Percentiles rank a stretch among this genome's conserved stretches.
Evolutionary conservation across 2,888 invertebrate species (phyloP).

Genomic region (Trypoxylon attenuatum): DNA sequence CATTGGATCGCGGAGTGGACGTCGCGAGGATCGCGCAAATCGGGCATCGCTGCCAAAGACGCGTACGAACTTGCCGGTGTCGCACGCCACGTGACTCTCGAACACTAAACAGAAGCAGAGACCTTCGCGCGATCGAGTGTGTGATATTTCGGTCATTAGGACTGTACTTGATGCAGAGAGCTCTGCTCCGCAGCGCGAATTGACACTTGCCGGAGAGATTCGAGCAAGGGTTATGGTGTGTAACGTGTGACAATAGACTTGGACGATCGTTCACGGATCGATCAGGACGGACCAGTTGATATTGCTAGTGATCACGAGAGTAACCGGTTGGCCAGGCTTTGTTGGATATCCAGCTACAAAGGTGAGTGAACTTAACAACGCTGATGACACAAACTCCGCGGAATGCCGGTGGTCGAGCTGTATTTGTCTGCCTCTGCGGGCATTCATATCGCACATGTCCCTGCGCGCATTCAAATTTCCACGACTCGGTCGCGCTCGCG

Average conservation of each 20-base stretch:
- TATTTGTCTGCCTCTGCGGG: not conserved
- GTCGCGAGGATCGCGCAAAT: not conserved
- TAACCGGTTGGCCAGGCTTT: slow-evolving; percentile 11
- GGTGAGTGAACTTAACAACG: slow-evolving; percentile 24
- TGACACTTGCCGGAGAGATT: not conserved
- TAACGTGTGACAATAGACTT: slow-evolving; percentile 36
- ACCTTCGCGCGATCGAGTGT: no score
- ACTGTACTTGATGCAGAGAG: not conserved
- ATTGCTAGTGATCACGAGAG: slow-evolving; percentile 18
- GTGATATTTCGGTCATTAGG: slow-evolving; percentile 6
- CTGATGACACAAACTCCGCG: slow-evolving; percentile 12
- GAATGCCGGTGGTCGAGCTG: not conserved
- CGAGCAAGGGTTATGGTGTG: slow-evolving; percentile 26
- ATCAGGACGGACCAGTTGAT: slow-evolving; percentile 1
- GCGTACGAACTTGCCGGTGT: not conserved
- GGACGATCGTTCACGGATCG: slow-evolving; percentile 24
- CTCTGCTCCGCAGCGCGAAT: not conserved
- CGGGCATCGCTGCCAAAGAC: not conserved
- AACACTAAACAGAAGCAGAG: not conserved
- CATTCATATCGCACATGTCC: not conserved
- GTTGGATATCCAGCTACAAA: slow-evolving; percentile 36
- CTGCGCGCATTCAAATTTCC: no score
- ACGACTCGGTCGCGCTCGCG: no score
- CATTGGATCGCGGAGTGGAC: not conserved
- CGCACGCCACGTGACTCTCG: not conserved